Evolutionary conservation across 2,888 invertebrate genomes (phyloP).

Genomic region (Meta bourneti): DNA sequence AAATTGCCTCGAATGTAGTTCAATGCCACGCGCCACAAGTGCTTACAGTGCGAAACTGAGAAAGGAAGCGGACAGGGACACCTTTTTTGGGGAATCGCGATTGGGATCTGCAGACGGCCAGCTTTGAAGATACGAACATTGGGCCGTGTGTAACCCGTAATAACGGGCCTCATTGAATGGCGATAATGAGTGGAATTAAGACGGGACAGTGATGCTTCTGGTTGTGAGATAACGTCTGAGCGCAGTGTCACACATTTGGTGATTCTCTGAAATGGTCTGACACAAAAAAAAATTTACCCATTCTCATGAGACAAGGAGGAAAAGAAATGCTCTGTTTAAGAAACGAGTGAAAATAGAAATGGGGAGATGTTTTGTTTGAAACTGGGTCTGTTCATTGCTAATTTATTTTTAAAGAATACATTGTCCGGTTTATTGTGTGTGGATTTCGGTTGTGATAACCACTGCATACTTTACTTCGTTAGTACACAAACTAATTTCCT

Average conservation of each 20-base stretch:
- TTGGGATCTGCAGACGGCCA: background rate
- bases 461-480: no score
- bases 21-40: background rate
- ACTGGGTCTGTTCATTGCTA: background rate
- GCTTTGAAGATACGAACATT: background rate
- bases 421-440: no score
- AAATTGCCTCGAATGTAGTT: slow-evolving; percentile 27
- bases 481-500: no score
- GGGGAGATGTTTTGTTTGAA: background rate
- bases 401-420: no score
- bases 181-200: background rate
- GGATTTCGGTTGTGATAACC: no score
- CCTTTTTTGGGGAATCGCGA: background rate
- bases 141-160: no score
- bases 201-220: background rate
- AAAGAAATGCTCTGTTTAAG: background rate
- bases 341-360: background rate
- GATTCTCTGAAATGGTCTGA: background rate
- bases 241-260: background rate
- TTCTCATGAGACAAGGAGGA: background rate
- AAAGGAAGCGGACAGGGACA: background rate
- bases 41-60: background rate
- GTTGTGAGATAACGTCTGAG: background rate
- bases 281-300: background rate
- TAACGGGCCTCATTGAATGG: background rate